Evolutionary conservation across 2,888 invertebrate genomes (phyloP).

Genomic region (Heterodera filipjevi): DNA sequence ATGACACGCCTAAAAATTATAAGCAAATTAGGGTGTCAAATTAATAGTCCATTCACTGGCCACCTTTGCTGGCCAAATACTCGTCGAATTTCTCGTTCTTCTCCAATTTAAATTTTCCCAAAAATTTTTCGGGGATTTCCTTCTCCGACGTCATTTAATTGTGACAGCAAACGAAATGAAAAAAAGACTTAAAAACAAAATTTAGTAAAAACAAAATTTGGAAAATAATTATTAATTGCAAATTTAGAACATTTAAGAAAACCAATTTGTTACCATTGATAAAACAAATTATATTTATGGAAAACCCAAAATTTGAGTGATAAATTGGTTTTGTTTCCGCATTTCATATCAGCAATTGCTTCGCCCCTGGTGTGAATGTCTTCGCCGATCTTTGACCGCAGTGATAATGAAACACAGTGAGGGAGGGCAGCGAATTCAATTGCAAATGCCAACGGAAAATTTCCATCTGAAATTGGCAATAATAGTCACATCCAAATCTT

Average conservation of each 20-base stretch:
- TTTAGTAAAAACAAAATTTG: not conserved
- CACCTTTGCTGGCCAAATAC: constrained; percentile 60
- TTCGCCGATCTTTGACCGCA: constrained; percentile 50
- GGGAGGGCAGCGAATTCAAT: constrained; percentile 4
- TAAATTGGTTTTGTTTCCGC: not conserved
- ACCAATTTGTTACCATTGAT: not conserved
- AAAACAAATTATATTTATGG: not conserved
- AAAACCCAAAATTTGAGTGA: too few species aligned
- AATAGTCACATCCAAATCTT: not conserved
- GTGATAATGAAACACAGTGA: constrained; percentile 42
- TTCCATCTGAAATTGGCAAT: constrained; percentile 19
- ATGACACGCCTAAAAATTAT: constrained; percentile 41
- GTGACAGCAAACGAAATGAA: not conserved
- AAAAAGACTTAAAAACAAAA: not conserved
- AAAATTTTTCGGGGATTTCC: constrained; percentile 56
- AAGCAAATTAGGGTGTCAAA: constrained; percentile 14
- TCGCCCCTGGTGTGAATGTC: constrained; percentile 46
- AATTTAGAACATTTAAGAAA: not conserved
- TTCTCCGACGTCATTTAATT: constrained; percentile 6
- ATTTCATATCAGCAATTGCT: constrained; percentile 30
- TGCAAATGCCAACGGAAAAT: constrained; percentile 21
- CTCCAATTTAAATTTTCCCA: constrained; percentile 59
- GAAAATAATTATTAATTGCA: not conserved
- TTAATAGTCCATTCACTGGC: not conserved
- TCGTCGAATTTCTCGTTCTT: constrained; percentile 64